Conservation (phyloP, 2,888 invertebrate genomes). For the Aleiodes leptofemur region DNA sequence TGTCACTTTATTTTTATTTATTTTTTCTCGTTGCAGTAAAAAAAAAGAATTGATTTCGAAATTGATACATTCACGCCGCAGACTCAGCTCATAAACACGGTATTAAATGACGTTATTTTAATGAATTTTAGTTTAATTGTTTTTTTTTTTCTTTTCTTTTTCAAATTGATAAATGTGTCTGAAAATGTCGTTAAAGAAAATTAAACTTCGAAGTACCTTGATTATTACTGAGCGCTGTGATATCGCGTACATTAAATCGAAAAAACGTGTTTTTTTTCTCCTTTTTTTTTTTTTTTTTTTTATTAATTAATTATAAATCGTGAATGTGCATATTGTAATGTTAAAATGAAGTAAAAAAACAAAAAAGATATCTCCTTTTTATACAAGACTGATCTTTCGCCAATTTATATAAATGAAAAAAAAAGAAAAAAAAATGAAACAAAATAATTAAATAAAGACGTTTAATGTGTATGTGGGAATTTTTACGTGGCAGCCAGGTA, state of each 20-base stretch:
- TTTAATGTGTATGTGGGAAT: conserved; percentile 20
- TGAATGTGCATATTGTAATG: conserved; percentile 71
- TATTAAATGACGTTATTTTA: conserved; percentile 48
- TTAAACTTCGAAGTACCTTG: conserved; percentile 54
- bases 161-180: conserved; percentile 44
- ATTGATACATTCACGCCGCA: too few species aligned
- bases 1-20: too few species aligned
- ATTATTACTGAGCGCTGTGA: conserved; percentile 72
- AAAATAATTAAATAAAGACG: conserved; percentile 58
- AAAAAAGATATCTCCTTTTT: conserved; percentile 63
- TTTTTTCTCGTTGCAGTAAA: too few species aligned
- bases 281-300: conserved; percentile 19
- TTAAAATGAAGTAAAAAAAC: conserved; percentile 59
- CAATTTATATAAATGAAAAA: conserved; percentile 52
- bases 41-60: too few species aligned
- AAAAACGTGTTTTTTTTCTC: conserved; percentile 48
- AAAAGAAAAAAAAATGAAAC: conserved; percentile 17
- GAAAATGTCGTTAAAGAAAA: conserved; percentile 11
- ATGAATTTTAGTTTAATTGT: conserved; percentile 42
- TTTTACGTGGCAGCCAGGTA: conserved; percentile 63
- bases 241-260: conserved; percentile 71
- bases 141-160: conserved; percentile 36
- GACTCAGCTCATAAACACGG: conserved; percentile 11
- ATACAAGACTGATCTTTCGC: conserved; percentile 62
- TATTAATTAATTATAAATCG: conserved; percentile 64